Evolutionary conservation across 2,113 vertebrate genomes (phyloP).

Genomic region (Kryptolebias marmoratus): DNA sequence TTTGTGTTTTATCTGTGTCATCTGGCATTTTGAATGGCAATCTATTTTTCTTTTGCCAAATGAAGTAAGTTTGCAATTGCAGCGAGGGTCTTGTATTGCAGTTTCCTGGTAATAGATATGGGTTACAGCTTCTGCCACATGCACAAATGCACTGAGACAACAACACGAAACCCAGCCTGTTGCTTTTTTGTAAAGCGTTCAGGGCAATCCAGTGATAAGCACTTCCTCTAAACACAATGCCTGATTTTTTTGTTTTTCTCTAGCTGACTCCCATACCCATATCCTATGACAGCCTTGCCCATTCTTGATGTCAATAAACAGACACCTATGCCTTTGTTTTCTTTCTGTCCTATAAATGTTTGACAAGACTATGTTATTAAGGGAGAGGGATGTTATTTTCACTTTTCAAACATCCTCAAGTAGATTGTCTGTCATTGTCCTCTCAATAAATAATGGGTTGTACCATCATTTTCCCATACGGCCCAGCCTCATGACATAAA

Average conservation of each 20-base stretch:
- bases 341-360: conserved; percentile 72
- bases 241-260: conserved; percentile 46
- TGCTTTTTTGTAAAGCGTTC: conserved; percentile 66
- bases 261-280: conserved; percentile 47
- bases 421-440: conserved; percentile 69
- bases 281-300: conserved; percentile 69
- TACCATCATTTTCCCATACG: conserved; percentile 50
- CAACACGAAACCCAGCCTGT: conserved; percentile 41
- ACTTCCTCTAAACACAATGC: conserved; percentile 75
- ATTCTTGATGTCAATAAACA: conserved; percentile 65
- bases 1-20: conserved; percentile 3
- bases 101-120: conserved; percentile 52
- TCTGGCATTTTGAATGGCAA: conserved; percentile 14
- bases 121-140: conserved; percentile 22
- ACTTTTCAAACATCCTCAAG: conserved; percentile 63
- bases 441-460: conserved; percentile 73
- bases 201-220: conserved; percentile 63
- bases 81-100: conserved; percentile 29
- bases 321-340: conserved; percentile 62
- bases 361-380: conserved; percentile 75
- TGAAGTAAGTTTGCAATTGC: conserved; percentile 27
- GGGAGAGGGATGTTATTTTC: conserved; percentile 58
- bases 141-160: conserved; percentile 21
- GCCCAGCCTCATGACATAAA: conserved; percentile 65
- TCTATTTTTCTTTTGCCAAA: conserved; percentile 19